Base-by-base conservation (phyloP, 2,888 invertebrate genomes). In the Hoplodrina blanda region DNA sequence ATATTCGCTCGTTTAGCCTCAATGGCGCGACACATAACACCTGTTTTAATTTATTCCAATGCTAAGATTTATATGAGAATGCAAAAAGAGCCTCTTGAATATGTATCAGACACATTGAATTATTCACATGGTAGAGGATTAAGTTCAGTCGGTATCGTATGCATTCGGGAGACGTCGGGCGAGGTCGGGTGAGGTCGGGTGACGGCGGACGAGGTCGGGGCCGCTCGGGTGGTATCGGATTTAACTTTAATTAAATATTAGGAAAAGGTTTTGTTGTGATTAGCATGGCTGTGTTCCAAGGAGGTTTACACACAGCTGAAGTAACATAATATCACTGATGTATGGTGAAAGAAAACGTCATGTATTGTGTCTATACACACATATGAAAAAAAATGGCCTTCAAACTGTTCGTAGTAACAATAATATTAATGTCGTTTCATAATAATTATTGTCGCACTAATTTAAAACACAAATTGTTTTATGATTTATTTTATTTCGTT, bases 51-150 rank as follows among this genome's bases (percentile, higher is more conserved):
- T 78, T 79, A 78, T 78, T 63, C 79, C 53, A 54, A 70, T 65
- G 65, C 50, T 79, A 70, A 78, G 76, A 79, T 75, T 75, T 79
- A 78, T 78, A 79, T 79, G 78, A 79, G 66, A 78, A 79, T 62
- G 63, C 80, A 79, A 78, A 78, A 78, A 78, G 66, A 69, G 65
- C 72, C 52, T 65, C 75, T 62, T 78, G 78, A 78, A 78, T 78
- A 78, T 79, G 66, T 78, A 78, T 67, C 72, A 76, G 63, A 37
- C 11, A 54, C 70, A 78, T 78, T 78, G 78, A 78, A 78, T 78
- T 57, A 78, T 78, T 78, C 80, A 78, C 74, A 67, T 59, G 70
- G 19, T 57, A 53, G 59, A 78, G 66, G 76, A 78, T 78, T 78
- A 78, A 55, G 69, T 71, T 64, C 66, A 62, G 67, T 20, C 19